A percentile compares a stretch with the other conserved stretches of the same genome.
These are phyloP conservation scores for Caenorhabditis wallacei DNA, from an alignment of 2,888 invertebrate species.

Conservation along the genomic window DNA sequence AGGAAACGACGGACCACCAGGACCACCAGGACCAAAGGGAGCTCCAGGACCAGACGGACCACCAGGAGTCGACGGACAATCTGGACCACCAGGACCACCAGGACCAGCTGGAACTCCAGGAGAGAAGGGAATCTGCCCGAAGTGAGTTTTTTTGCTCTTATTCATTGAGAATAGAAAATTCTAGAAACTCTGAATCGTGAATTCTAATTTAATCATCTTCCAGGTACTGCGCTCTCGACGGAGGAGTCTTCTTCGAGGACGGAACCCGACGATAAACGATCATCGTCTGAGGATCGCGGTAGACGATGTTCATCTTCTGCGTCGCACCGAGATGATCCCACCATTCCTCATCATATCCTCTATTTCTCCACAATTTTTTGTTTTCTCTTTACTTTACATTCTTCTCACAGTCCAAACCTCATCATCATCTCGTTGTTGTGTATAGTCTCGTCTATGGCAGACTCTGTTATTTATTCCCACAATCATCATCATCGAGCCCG, in stretches of 20 bases:
- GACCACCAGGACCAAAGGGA: slow-evolving; percentile 78
- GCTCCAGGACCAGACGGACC: slow-evolving; percentile 76
- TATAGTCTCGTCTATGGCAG: slow-evolving; percentile 47
- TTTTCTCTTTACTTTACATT: slow-evolving; percentile 30
- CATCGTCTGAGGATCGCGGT: slow-evolving; percentile 53
- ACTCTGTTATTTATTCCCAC: slow-evolving; percentile 24
- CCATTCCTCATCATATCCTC: slow-evolving; percentile 47
- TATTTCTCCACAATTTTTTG: slow-evolving; percentile 17
- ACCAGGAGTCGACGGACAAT: slow-evolving; percentile 75
- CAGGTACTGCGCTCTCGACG: slow-evolving; percentile 79
- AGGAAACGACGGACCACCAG: slow-evolving; percentile 80
- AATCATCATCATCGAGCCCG: slow-evolving; percentile 42
- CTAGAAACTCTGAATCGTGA: neutral
- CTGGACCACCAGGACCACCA: slow-evolving; percentile 77
- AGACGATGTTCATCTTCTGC: slow-evolving; percentile 62
- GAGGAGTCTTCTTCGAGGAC: slow-evolving; percentile 81
- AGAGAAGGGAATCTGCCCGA: slow-evolving; percentile 79
- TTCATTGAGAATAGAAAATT: neutral
- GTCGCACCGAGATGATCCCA: slow-evolving; percentile 59
- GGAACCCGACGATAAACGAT: slow-evolving; percentile 76
- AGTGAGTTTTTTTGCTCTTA: slow-evolving; percentile 70
- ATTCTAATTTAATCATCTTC: slow-evolving; percentile 13
- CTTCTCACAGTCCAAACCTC: slow-evolving; percentile 64
- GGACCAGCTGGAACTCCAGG: slow-evolving; percentile 76
- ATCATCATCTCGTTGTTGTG: slow-evolving; percentile 65